Base-by-base conservation (phyloP, 2,797 vertebrate species). In the Taeniopygia guttata region DNA sequence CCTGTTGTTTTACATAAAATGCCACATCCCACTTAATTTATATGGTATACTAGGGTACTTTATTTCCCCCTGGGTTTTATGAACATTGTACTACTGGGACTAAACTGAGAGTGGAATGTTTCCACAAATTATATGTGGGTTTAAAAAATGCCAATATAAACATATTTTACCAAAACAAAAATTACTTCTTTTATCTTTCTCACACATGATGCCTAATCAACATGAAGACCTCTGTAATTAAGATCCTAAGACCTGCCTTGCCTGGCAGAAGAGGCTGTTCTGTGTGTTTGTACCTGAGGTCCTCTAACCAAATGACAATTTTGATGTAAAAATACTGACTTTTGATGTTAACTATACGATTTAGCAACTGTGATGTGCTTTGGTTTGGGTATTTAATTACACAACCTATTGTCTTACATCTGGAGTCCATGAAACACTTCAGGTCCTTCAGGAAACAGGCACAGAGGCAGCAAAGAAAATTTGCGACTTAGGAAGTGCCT, bases 401-500 rank as follows among this genome's bases (percentile, higher is more conserved):
- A 58, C 3, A 14, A 81, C 32, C 66, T 92, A 55, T 52, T 84
- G 43, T 72, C 69, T 93, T 79, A 79, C 74, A 89, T 94, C 74
- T 95, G 81, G 67, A 80, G 56, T 58, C 60, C 87, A 84, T 58
- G 54, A 82, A 90, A 77, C 42, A 80, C 17, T 84, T 74, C 38
- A 89, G 63, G 67, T 70, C 64, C 64, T 87, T 73, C 93, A 87
- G 94, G 81, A 96, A 93, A 83, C 63, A 86, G 66, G 42, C 67
- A 79, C 8, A 66, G 80, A 90, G 73, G 36, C 54, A 83, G 89
- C 42, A 82, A 91, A 91, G 63, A 89, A 90, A 89, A 93, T 83
- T 56, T 80, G 67, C 80, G 80, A 64, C 77, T 95, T 84, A 82
- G 86, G 90, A 96, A 96, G 77, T 66, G 55, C 30, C 48, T 94